Evolutionary conservation across 2,797 vertebrate genomes (phyloP), one percentile per base, ranked within the genome.

Genomic region (Erethizon dorsatum): DNA sequence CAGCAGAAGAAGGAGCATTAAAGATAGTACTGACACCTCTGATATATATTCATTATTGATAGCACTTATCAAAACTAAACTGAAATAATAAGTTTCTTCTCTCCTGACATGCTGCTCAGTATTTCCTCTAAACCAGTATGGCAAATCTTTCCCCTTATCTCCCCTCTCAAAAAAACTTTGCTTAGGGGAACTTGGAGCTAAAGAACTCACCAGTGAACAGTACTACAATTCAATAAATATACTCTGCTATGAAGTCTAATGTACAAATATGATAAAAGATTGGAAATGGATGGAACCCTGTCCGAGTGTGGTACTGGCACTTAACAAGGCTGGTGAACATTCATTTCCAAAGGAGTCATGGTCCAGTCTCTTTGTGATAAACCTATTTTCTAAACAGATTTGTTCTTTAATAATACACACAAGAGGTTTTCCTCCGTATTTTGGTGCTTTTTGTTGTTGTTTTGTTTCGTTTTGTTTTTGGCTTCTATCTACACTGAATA

Each of bases 311-410:
- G 80, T 73, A 56, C 37, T 92, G 89, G 94, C 97, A 97, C 97
- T 97, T 97, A 87, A 88, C 84, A 97, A 97, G 96, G 95, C 96
- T 88, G 97, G 77, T 88, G 85, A 97, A 54, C 97, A 97, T 94
- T 98, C 63, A 57, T 97, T 98, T 98, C 97, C 94, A 98, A 97
- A 98, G 94, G 85, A 98, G 80, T 91, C 98, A 98, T 97, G 97
- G 98, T 98, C 95, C 97, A 97, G 97, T 98, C 98, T 98, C 98
- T 98, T 97, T 98, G 98, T 98, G 98, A 95, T 97, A 98, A 96
- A 98, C 97, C 97, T 98, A 98, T 98, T 98, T 86, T 98, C 98
- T 98, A 96, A 85, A 97, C 97, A 98, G 97, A 98, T 97, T 97
- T 98, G 96, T 97, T 98, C 94, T 97, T 98, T 98, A 97, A 94